These are phyloP conservation scores for Anolis carolinensis DNA, from an alignment of 2,113 vertebrate species.

Conservation along the genomic window DNA sequence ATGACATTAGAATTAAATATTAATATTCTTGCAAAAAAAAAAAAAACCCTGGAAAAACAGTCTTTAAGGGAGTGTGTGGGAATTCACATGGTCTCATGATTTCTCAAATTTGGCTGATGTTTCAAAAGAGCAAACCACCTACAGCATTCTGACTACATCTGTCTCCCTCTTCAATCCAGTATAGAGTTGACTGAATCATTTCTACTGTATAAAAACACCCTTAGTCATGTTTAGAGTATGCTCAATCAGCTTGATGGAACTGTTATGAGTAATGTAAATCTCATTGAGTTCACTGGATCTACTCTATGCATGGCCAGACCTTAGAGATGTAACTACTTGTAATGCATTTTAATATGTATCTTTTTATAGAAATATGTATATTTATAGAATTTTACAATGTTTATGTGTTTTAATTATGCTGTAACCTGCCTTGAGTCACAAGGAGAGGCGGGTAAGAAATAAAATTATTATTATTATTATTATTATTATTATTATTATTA, in stretches of 20 bases:
- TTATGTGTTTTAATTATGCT: too few relatives aligned
- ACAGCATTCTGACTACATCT: background rate
- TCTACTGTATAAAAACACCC: too few relatives aligned
- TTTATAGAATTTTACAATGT: too few relatives aligned
- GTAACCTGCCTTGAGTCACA: too few relatives aligned
- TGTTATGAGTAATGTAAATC: background rate
- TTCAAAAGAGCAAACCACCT: slow-evolving; percentile 1
- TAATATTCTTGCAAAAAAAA: accelerated
- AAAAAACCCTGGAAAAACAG: slow-evolving; percentile 16
- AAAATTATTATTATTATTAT: too few relatives aligned
- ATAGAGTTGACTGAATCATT: background rate
- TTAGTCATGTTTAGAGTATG: background rate
- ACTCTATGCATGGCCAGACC: background rate
- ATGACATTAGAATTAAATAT: slow-evolving; percentile 13
- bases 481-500: too few relatives aligned
- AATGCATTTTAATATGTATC: too few relatives aligned
- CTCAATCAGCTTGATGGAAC: background rate
- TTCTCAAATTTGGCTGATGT: background rate
- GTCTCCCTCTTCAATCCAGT: background rate
- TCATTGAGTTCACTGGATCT: background rate
- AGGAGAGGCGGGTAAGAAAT: too few relatives aligned
- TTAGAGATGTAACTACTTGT: background rate
- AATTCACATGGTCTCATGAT: background rate
- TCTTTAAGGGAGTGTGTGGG: slow-evolving; percentile 17
- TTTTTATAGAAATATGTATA: too few relatives aligned